Evolutionary conservation across 2,797 vertebrate genomes (phyloP).

Genomic region (Arctocebus calabarensis): DNA sequence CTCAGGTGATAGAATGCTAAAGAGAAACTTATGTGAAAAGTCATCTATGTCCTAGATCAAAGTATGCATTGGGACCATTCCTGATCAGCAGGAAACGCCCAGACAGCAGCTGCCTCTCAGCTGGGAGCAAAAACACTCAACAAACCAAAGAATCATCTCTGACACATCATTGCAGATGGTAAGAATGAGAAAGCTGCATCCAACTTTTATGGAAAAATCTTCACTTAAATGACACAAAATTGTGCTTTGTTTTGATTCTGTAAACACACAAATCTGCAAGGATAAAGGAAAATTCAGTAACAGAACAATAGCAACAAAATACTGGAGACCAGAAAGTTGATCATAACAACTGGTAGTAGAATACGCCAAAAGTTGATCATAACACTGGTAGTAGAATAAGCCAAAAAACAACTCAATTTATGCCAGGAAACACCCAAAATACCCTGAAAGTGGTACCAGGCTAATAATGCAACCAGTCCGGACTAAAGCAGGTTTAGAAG

Average conservation of each 20-base stretch:
- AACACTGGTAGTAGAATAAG: neutral
- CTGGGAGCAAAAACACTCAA: neutral
- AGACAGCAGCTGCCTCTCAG: neutral
- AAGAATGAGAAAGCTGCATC: neutral
- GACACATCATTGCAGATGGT: neutral
- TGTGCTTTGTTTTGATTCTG: constrained; percentile 5
- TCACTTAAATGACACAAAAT: neutral
- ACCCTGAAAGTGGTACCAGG: neutral
- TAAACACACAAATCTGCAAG: neutral
- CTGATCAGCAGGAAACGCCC: neutral
- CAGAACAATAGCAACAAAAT: neutral
- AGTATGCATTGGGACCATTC: fast-evolving
- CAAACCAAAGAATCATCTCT: neutral
- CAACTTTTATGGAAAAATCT: neutral
- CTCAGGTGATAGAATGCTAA: neutral
- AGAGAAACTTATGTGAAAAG: neutral
- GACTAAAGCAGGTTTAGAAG: fast-evolving
- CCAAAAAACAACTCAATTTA: neutral
- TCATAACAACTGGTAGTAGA: neutral
- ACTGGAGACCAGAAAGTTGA: neutral
- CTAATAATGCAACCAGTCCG: neutral
- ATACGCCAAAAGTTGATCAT: neutral
- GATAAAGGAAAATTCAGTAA: neutral
- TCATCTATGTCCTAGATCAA: too few relatives aligned
- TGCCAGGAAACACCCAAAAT: neutral